Conservation (phyloP, 92 coral and sea anemone species). For the Galaxea fascicularis region DNA sequence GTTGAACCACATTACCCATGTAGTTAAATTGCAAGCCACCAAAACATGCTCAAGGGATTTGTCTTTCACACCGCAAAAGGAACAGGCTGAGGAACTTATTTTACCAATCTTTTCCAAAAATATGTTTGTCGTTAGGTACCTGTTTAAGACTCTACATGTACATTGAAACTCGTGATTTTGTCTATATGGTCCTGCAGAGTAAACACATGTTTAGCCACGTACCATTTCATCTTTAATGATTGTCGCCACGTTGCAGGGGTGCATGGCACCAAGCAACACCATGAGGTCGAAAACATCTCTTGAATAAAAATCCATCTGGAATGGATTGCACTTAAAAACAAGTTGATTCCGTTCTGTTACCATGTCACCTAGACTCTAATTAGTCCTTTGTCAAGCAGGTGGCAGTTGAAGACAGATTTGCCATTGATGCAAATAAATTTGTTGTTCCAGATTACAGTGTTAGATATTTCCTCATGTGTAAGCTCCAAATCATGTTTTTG, state of each 20-base stretch:
- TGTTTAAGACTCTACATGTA: no score
- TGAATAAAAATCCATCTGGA: neutral
- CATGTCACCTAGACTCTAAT: neutral
- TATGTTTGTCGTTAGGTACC: no score
- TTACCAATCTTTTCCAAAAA: no score
- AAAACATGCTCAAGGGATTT: no score
- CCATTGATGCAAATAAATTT: no score
- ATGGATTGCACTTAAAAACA: neutral
- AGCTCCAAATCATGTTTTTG: neutral
- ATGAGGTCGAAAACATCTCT: no score
- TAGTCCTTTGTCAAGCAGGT: neutral
- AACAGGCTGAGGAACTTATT: no score
- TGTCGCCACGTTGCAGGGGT: neutral
- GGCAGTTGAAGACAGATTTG: neutral
- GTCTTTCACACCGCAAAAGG: no score
- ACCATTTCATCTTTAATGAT: neutral
- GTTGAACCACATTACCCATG: no score
- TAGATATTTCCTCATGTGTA: neutral
- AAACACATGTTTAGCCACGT: neutral
- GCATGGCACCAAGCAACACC: neutral
- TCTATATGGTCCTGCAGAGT: neutral
- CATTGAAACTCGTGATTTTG: no score
- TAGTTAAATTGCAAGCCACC: no score
- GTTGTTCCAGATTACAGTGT: no score
- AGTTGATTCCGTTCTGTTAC: neutral